Percentiles rank a stretch among this genome's conserved stretches.
These are phyloP conservation scores for Neosilurus hyrtlii DNA, from an alignment of 2,797 vertebrate species.

Conservation along the genomic window DNA sequence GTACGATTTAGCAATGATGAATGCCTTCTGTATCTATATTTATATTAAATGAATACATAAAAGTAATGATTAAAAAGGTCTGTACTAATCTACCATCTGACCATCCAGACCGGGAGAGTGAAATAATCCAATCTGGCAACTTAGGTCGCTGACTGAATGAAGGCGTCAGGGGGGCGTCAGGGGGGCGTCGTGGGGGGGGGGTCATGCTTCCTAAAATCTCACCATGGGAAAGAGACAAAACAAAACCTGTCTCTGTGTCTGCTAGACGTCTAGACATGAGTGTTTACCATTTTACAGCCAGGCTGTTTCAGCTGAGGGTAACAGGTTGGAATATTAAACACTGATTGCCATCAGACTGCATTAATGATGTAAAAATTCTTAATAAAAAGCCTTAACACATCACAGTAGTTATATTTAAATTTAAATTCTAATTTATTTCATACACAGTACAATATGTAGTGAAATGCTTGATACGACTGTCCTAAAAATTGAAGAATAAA, in stretches of 20 bases:
- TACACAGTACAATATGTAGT: no score
- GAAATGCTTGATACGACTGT: no score
- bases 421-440: no score
- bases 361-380: neutral
- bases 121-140: neutral
- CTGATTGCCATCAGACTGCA: neutral
- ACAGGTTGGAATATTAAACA: neutral
- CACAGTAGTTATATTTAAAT: no score
- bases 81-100: neutral
- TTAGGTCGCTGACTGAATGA: neutral
- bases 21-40: no score
- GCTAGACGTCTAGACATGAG: constrained; percentile 24
- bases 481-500: no score
- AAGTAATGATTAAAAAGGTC: neutral
- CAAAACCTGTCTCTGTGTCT: constrained; percentile 16
- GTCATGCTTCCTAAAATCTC: neutral
- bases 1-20: no score
- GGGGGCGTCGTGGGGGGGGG: constrained; percentile 1
- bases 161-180: neutral
- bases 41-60: neutral
- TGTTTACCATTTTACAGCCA: neutral
- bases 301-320: neutral
- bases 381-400: neutral
- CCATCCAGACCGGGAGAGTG: neutral
- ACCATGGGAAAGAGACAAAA: constrained; percentile 17